Base-by-base conservation (phyloP, 1,140 invertebrate genomes). In the Orius insidiosus region DNA sequence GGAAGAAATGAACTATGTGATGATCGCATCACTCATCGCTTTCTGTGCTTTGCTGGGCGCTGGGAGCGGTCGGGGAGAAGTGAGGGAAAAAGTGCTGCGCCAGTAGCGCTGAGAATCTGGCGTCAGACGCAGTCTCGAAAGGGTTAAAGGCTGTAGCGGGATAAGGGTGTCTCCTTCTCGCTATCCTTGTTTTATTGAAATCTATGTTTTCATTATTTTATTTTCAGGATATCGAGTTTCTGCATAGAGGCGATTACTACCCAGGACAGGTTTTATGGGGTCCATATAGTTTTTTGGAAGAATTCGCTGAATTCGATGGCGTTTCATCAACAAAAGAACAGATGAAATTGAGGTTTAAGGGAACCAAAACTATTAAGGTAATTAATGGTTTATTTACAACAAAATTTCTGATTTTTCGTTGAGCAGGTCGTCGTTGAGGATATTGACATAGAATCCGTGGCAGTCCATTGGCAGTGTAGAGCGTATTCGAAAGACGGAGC, bases 401-500 rank as follows among this genome's bases (percentile, higher is more conserved):
- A 10, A 41, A 15, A 41, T 3, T 41, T 10, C 10, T 41, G 2
- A 15, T 16, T 14, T 41, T 41, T 4, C 5, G 13, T 16, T 19
- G 5, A 41, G 2, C 51, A 59, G 49, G 68, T 74, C 3, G 66
- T 67, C 5, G 74, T 79, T n/a, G 72, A 76, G 59, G 66, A 75
- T 57, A 66, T 76, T 1, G 66, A 71, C 52, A 71, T 72, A 1
- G 63, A 65, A 44, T 70, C 68, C 53, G 70, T 86, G 1, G 76
- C 73, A 16, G 80, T 87, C 1, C 76, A 81, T 53, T 87, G 83
- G 83, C 77, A 85, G 41, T 87, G 80, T 56, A 68, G 78, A 45
- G 77, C 80, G 1, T 74, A 78, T 45, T 76, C 75, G 16, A 75
- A 78, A 44, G 69, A 71, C 50, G 65, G 70, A 5, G 63, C 68